Evolutionary conservation across 2,888 invertebrate genomes (phyloP), one percentile per base, ranked within the genome.

Genomic region (Lomographa bimaculata): DNA sequence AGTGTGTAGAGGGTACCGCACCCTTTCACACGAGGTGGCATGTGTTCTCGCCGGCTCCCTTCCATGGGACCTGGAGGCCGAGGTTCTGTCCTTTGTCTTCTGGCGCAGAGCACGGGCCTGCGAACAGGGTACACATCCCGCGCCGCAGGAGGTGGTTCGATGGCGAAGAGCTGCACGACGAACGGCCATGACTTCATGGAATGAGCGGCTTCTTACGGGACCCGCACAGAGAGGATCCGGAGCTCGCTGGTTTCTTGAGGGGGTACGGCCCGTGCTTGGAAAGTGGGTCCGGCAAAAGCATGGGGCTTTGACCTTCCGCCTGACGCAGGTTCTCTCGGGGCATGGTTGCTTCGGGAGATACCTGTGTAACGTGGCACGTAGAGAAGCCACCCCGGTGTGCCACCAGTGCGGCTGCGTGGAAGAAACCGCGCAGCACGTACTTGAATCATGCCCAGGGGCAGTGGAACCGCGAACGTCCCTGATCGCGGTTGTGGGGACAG

Each of bases 51-150:
- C 41, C 1, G 29, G 35, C 1, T 29, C 41, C 7, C 20, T 11
- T 3, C 34, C 41, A 1, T 41, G 41, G 41, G 35, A 41, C n/a
- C 21, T 41, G 7, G 41, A 41, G 7, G 41, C 41, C 1, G 17
- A 16, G 17, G 17, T 18, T 6, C 7, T 8, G 5, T 6, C 10
- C 3, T 9, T 24, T 3, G 28, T 10, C 6, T 5, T 5, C 3
- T 12, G 21, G 14, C 12, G 7, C 4, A 5, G 1, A 3, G 2
- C 5, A 2, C 16, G n/a, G n/a, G n/a, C 3, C 4, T 8, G 16
- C 9, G 6, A 5, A 7, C 23, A 17, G 12, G 9, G 23, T 9
- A 4, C 2, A 14, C 2, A 4, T 14, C 14, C 14, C 4, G 2
- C 14, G 11, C 17, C 16, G 4, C 6, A 24, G 9, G 32, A 9